Conservation (phyloP, 2,797 vertebrate species). For the Sus cebifrons region DNA sequence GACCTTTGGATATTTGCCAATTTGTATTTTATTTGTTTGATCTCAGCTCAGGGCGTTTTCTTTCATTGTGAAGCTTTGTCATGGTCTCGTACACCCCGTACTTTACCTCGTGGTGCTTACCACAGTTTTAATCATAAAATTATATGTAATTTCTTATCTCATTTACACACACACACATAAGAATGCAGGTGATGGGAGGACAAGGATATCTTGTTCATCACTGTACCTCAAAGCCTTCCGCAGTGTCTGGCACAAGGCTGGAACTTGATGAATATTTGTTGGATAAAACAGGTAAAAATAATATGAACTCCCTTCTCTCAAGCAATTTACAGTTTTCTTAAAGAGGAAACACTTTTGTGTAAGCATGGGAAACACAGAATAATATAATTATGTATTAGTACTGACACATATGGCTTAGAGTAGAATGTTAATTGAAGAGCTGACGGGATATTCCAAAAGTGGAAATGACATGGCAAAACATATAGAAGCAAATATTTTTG, state of each 20-base stretch:
- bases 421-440: conserved; percentile 15
- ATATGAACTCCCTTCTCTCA: background rate
- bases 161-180: background rate
- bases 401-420: background rate
- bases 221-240: background rate
- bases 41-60: background rate
- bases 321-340: conserved; percentile 20
- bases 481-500: conserved; percentile 12
- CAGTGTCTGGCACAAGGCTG: background rate
- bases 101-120: background rate
- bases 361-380: conserved; percentile 1
- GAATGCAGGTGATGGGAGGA: background rate
- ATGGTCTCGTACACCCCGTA: background rate
- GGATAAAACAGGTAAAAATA: conserved; percentile 22
- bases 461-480: conserved; percentile 30
- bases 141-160: background rate
- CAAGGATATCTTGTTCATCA: background rate
- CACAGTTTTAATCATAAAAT: conserved; percentile 37
- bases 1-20: background rate
- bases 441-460: background rate
- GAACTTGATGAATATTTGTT: background rate
- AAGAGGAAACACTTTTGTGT: background rate
- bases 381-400: conserved; percentile 3
- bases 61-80: background rate
- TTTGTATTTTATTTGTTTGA: conserved; percentile 2